Conservation (phyloP, 2,888 invertebrate genomes). For the Noctua janthina region DNA sequence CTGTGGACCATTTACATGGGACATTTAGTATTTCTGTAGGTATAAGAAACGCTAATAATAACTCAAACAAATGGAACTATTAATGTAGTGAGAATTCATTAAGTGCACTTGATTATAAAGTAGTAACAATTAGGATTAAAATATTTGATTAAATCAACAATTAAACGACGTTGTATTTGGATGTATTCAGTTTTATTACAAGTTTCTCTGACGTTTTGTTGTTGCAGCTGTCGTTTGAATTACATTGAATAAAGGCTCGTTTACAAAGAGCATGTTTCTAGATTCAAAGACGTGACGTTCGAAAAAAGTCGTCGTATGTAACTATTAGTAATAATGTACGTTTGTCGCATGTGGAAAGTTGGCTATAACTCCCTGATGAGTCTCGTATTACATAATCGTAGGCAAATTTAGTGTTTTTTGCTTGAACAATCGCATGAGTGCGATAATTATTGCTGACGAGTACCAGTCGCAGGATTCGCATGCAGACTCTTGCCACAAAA, state of each 20-base stretch:
- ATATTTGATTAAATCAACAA: constrained; percentile 71
- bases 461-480: background rate
- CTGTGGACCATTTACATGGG: constrained; percentile 68
- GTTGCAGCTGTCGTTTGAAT: constrained; percentile 33
- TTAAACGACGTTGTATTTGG: constrained; percentile 70
- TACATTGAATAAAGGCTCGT: constrained; percentile 30
- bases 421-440: background rate
- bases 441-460: background rate
- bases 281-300: background rate
- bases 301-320: too few species aligned
- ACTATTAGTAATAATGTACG: background rate
- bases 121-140: constrained; percentile 74
- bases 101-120: constrained; percentile 88
- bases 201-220: constrained; percentile 39
- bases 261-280: constrained; percentile 4
- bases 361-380: background rate
- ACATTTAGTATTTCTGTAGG: constrained; percentile 66
- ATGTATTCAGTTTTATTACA: constrained; percentile 74
- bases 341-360: background rate
- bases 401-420: background rate
- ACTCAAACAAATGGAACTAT: constrained; percentile 77
- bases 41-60: constrained; percentile 72
- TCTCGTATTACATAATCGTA: background rate
- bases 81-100: constrained; percentile 85
- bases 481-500: background rate